Evolutionary conservation across 2,888 invertebrate species (phyloP).

Genomic region (Leptopilina drosophilae): DNA sequence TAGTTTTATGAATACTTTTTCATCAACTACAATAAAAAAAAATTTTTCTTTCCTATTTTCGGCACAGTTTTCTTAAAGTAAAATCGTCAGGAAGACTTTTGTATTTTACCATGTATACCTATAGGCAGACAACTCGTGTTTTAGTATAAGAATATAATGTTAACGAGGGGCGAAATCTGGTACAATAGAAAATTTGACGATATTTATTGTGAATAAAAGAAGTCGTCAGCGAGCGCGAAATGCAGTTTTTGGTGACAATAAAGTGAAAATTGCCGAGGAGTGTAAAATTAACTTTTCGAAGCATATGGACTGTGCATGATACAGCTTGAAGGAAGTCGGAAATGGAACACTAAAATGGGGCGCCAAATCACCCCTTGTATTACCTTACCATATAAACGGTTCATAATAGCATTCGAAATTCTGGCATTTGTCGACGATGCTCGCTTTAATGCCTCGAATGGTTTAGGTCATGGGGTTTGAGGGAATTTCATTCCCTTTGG

Average conservation of each 20-base stretch:
- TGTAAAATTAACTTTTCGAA: slow-evolving; percentile 30
- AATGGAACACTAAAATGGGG: slow-evolving; percentile 18
- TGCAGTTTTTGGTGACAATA: background rate
- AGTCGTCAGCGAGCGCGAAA: background rate
- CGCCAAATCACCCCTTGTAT: slow-evolving; percentile 26
- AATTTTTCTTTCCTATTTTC: too few species aligned
- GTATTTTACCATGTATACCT: too few species aligned
- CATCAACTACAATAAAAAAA: too few species aligned
- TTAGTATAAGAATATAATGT: too few species aligned
- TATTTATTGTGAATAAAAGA: slow-evolving; percentile 4
- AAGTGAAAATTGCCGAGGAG: slow-evolving; percentile 10
- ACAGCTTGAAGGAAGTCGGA: slow-evolving; percentile 20
- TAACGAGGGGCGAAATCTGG: too few species aligned
- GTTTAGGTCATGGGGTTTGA: slow-evolving; percentile 12
- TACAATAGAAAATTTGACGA: background rate
- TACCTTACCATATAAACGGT: slow-evolving; percentile 53
- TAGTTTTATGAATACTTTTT: too few species aligned
- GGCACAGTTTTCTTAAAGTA: too few species aligned
- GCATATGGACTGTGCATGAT: slow-evolving; percentile 24
- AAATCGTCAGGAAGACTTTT: too few species aligned
- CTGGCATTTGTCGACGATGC: slow-evolving; percentile 27
- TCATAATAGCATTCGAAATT: slow-evolving; percentile 50
- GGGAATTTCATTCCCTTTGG: slow-evolving; percentile 29
- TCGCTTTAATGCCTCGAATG: slow-evolving; percentile 38
- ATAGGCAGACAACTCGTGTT: too few species aligned